Percentiles rank a stretch among this genome's conserved stretches.
Conservation (phyloP, 2,888 invertebrate genomes). For the Thysanoteuthis rhombus region DNA sequence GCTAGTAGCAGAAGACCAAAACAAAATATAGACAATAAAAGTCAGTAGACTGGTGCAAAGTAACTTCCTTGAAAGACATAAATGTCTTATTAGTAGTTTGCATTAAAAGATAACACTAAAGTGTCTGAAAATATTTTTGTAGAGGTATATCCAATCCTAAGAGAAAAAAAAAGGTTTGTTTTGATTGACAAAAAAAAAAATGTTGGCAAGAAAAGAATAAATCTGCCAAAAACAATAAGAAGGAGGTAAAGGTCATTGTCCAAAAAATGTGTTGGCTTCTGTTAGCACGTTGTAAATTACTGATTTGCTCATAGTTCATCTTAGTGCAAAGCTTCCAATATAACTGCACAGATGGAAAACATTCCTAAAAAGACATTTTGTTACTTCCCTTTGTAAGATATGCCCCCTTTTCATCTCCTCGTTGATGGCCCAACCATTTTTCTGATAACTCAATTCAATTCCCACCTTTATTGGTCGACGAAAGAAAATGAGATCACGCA, state of each 20-base stretch:
- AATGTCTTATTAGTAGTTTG: neutral
- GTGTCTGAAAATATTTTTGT: neutral
- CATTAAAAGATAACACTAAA: neutral
- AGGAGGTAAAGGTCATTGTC: neutral
- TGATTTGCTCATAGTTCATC: neutral
- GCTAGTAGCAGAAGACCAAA: too few relatives aligned
- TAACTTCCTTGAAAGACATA: too few relatives aligned
- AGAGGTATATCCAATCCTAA: neutral
- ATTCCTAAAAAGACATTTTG: conserved; percentile 12
- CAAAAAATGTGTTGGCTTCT: neutral
- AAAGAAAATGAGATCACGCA: neutral
- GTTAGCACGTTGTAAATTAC: neutral
- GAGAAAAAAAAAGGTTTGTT: neutral
- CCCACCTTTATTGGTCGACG: neutral
- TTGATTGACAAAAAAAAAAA: neutral
- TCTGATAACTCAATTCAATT: neutral
- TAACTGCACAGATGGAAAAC: neutral
- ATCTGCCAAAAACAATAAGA: too few relatives aligned
- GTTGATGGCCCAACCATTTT: neutral
- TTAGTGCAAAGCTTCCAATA: neutral
- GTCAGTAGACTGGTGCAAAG: too few relatives aligned
- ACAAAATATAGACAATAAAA: too few relatives aligned
- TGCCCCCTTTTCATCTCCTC: neutral
- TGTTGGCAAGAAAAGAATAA: too few relatives aligned
- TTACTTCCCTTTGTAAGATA: neutral